Percentiles rank a stretch among this genome's conserved stretches.
Conservation (phyloP, 2,888 invertebrate species). For the Sarcophaga variegata region DNA sequence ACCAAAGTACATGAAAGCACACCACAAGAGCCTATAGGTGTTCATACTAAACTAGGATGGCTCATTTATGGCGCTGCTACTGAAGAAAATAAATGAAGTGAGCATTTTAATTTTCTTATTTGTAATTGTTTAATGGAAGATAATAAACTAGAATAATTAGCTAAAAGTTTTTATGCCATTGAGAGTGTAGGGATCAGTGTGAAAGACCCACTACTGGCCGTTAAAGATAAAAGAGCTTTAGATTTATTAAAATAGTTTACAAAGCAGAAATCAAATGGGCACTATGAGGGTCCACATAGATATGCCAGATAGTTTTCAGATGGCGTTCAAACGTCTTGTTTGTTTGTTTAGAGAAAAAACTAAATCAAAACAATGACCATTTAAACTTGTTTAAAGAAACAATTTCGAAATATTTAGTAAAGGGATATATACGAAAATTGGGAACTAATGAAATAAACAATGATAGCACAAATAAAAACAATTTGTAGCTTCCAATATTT, state of each 20-base stretch:
- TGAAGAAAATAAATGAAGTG: slow-evolving; percentile 19
- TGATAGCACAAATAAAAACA: no score
- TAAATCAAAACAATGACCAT: no score
- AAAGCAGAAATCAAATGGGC: not conserved
- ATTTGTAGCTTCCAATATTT: not conserved
- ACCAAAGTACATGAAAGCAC: slow-evolving; percentile 39
- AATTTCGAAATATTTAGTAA: no score
- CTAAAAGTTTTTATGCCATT: slow-evolving; percentile 35
- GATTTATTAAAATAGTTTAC: not conserved
- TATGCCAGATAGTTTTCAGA: no score
- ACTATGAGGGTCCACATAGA: not conserved
- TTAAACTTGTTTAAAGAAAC: no score
- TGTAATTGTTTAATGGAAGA: slow-evolving; percentile 33
- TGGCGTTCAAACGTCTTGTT: no score
- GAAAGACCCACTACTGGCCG: slow-evolving; percentile 18
- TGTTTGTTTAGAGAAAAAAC: no score
- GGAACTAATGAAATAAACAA: no score
- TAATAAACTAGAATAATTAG: slow-evolving; percentile 30
- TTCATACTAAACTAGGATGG: slow-evolving; percentile 32
- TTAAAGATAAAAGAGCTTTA: not conserved
- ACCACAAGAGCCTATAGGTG: slow-evolving; percentile 37
- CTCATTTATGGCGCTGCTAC: slow-evolving; percentile 42
- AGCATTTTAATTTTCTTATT: slow-evolving; percentile 50
- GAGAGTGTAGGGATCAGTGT: slow-evolving; percentile 39
- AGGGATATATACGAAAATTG: no score